Evolutionary conservation across 2,888 invertebrate species (phyloP), one percentile per base, ranked within the genome.

Genomic region (Pristionchus arcanus): DNA sequence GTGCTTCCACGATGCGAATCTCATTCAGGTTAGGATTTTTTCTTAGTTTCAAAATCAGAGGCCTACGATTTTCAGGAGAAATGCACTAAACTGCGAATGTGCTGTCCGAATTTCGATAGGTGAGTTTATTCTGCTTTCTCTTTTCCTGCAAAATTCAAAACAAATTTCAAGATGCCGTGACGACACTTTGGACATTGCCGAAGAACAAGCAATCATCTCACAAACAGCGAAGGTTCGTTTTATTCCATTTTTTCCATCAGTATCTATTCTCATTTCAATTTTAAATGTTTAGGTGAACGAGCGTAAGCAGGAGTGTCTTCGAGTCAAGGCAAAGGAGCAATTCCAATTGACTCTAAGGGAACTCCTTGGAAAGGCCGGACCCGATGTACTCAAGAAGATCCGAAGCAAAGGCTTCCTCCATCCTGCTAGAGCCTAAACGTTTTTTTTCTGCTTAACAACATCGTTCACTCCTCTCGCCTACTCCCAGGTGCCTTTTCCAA

Each of bases 41-140:
- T 16, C 0, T 71, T 49, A 1, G 7, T 11, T 25, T 42, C 42
- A 9, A n/a, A 77, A 42, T 25, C 25, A 53, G 53, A 81, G n/a
- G 37, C 13, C n/a, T 25, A 7, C 1, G 2, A 81, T 53, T 49
- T 93, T 49, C 93, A 93, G 90, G 92, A 92, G 81, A 92, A 92
- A 83, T 93, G 93, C 89, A 91, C 91, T 9, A 91, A 91, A 68
- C 90, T 93, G 53, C 86, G 92, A 28, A 91, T 92, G 55, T 93
- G 93, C 89, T 93, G 93, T 88, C 93, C 93, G 25, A 91, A 93
- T 68, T 93, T 92, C 86, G 92, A 93, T 83, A 90, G 91, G 93
- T 92, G 5, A 16, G 49, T 5, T 28, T 1, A n/a, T n/a, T 81
- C 59, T 21, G 0, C 59, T 42, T 7, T 49, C 13, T 7, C 4